Evolutionary conservation across 2,113 vertebrate species (phyloP), one percentile per base, ranked within the genome.

Genomic region (Typhlomys cinereus): DNA sequence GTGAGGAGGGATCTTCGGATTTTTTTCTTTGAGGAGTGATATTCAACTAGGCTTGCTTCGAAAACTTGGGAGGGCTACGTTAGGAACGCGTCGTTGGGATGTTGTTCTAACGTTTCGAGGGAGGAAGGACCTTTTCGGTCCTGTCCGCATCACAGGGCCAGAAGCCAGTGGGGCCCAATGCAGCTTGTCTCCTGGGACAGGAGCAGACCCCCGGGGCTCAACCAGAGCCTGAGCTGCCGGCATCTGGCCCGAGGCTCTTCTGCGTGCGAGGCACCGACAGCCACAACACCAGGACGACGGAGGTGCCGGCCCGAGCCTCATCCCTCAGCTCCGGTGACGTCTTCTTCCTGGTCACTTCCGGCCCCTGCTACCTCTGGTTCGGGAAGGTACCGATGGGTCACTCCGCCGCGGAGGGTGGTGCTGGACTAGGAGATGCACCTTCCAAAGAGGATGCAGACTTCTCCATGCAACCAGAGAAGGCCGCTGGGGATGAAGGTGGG

Each of bases 321-420:
- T 98, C 98, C 25, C 98, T 99, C 71, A 98, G 97, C 92, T 99
- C 99, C 93, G 98, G 96, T 2, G 98, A 99, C 8, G 97, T 99
- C 88, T 99, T 99, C 96, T 78, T 99, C 88, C 97, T 99, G 4
- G 97, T 97, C 94, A 98, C 98, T 79, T 94, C 98, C 36, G 23
- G 61, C 1, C 75, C 52, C 39, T 95, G 98, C 86, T 98, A 97
- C 91, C 95, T 99, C 94, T 99, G 99, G 99, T 99, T 98, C 89
- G 99, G 99, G 79, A 99, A 99, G 98, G 98, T 99, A 96, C 39
- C 27, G 0, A 2, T 0, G 17, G 21, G 3, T 69, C 39, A 5
- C 0, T 1, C 34, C n/a, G n/a, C 85, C 0, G 0, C 29, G 82
- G 74, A 79, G 12, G 5, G 78, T 11, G 92, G 61, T 9, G 46